Base-by-base conservation (phyloP, 2,113 vertebrate species). In the Rousettus leschenaultii region DNA sequence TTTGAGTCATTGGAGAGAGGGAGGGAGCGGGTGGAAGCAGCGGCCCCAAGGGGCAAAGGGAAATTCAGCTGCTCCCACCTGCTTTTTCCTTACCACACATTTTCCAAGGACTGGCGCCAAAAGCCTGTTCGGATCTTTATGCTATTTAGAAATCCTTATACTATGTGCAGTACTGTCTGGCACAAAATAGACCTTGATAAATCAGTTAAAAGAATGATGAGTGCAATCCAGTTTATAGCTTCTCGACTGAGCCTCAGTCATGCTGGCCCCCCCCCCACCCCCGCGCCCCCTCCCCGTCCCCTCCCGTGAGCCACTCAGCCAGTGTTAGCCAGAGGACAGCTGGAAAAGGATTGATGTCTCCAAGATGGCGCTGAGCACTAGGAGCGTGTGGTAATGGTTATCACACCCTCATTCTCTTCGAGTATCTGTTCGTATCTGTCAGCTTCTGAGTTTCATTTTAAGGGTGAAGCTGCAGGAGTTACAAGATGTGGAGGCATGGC, bases 401-500 rank as follows among this genome's bases (percentile, higher is more conserved):
- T 14, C n/a, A 18, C 0, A 9, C 14, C 11, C 13, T 26, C 19
- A 16, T 86, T 84, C 48, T 78, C 48, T 92, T 92, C 80, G 92
- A 40, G 24, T 85, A 63, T 43, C 18, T 63, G 61, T 82, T 79
- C 33, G 33, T 45, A 51, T 87, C 14, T 91, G 63, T 40, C 84
- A 96, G 74, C 2, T 78, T 96, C 53, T 84, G 73, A n/a, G 40
- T 30, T 59, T 80, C 43, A 92, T 66, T 84, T 91, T 78, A 61
- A 92, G 78, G 68, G 82, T 0, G 24, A 92, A 82, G 51, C 2
- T 38, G 16, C 5, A 38, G 19, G 68, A 53, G 33, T 59, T 79
- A 79, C 6, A 65, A 84, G 83, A 78, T 51, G n/a, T 55, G 38
- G 55, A 43, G 15, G 38, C 38, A 21, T 75, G 86, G 71, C 45